Evolutionary conservation across 2,797 vertebrate species (phyloP), one percentile per base, ranked within the genome.

Genomic region (Champsocephalus gunnari): DNA sequence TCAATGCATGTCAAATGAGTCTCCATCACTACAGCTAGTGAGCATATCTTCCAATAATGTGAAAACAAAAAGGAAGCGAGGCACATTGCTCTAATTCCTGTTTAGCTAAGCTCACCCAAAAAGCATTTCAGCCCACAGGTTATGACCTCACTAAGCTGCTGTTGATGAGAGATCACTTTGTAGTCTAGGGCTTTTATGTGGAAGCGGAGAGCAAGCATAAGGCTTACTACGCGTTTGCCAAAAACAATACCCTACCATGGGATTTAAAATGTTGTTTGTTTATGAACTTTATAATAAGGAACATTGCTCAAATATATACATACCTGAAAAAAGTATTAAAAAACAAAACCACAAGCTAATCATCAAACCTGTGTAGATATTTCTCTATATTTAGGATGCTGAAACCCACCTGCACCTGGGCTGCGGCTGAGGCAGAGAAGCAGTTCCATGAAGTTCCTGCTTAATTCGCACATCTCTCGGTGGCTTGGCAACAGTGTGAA

Each of bases 401-500:
- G 34, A 64, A 66, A 70, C 90, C 82, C 84, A 97, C 96, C 95
- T 95, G 90, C 73, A 66, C 71, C 87, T 95, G 41, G 75, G 91
- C 32, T 85, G 92, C 88, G 92, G 89, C 8, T 93, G 34, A 38
- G 34, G 93, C 56, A 85, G 79, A 71, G 88, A 80, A 66, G 95
- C 94, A 47, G 95, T 96, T 47, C 95, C 94, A 48, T 95, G 88
- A 75, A 96, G 93, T 89, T 95, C 95, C 83, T 97, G 95, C 87
- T 94, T 93, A 67, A 94, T 93, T 62, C 94, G 92, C 73, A 96
- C 82, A 19, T 92, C 87, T 86, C 95, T 95, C 9, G 95, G 95
- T 66, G 96, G 95, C 90, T 97, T 98, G 80, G 95, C 96, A 87
- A 92, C 92, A n/a, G 93, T 91, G 66, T 95, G 93, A 84, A 97